phyloP scores from a whole-genome alignment of 2,113 vertebrate species.

The Antigone vipio region DNA sequence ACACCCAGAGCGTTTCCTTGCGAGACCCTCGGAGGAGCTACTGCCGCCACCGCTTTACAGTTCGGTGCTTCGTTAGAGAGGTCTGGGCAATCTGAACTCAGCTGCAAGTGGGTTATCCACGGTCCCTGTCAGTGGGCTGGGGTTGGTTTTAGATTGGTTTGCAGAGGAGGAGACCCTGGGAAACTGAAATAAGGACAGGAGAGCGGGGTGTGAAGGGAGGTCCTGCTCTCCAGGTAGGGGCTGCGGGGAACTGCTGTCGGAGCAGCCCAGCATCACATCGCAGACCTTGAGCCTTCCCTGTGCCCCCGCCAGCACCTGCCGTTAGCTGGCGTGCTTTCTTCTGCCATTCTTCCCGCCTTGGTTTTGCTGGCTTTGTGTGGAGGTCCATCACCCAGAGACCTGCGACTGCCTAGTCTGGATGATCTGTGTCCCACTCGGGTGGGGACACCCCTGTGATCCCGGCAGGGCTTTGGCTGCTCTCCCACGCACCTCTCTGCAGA shows the following conservation, averaged over 20 bases:
- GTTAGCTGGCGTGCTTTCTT: background rate
- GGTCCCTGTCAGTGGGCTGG: background rate
- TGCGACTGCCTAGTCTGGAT: background rate
- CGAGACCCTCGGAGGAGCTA: background rate
- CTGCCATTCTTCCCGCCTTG: background rate
- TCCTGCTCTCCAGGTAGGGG: background rate
- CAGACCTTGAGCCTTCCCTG: background rate
- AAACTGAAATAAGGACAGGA: background rate
- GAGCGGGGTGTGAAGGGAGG: background rate
- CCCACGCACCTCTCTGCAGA: background rate
- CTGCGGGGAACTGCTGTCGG: background rate
- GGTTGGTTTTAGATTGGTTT: background rate
- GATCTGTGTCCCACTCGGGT: background rate
- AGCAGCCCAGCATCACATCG: background rate
- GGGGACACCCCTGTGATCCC: background rate
- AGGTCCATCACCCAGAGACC: background rate
- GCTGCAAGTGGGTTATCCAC: background rate
- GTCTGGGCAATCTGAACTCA: background rate
- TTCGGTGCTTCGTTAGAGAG: background rate
- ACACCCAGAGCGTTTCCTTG: background rate
- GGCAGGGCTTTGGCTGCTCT: background rate
- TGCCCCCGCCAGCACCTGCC: accelerated
- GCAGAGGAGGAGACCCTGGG: background rate
- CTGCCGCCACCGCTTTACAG: accelerated
- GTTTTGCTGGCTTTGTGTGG: background rate